Evolutionary conservation across 2,888 invertebrate genomes (phyloP), one percentile per base, ranked within the genome.

Genomic region (Rhabditoides inermis): DNA sequence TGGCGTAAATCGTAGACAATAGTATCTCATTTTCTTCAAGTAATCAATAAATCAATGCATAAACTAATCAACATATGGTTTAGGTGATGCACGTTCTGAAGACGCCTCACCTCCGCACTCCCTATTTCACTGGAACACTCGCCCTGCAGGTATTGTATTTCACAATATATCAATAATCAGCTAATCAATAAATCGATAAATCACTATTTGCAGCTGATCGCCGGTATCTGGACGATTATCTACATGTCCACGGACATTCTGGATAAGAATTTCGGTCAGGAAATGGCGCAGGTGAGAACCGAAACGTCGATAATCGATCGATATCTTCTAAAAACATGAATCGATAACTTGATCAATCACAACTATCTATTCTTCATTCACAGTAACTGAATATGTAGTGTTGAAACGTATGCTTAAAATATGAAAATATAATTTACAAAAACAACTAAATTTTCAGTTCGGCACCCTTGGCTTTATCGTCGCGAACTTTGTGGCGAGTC

Each of bases 141-240:
- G 28, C 66, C 10, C 51, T 67, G 10, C 63, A 63, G 49, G 63
- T 58, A 12, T 12, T 49, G 18, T 36, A 4, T 36, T 36, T 12
- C 10, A 10, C 7, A 28, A 15, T 51, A 39, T 35, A 40, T 53
- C 7, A 45, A 45, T 10, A 45, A 22, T 0, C 25, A 3, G 15
- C 47, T 41, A 4, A 15, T 49, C 27, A n/a, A 49, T n/a, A 5
- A 46, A 12, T 15, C 4, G 35, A 28, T 28, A 39, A 15, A 40
- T 15, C 22, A 4, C 2, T 10, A 4, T 15, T 7, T 62, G 41
- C 47, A 68, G 58, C 44, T 64, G 7, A 48, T 55, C 41, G 63
- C 62, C 10, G 61, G 62, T 23, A 65, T 66, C 37, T 67, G 69
- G n/a, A n/a, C n/a, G n/a, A n/a, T n/a, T n/a, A n/a, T n/a, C n/a